phyloP scores from a whole-genome alignment of 2,113 vertebrate genomes.

The Aythya baeri region DNA sequence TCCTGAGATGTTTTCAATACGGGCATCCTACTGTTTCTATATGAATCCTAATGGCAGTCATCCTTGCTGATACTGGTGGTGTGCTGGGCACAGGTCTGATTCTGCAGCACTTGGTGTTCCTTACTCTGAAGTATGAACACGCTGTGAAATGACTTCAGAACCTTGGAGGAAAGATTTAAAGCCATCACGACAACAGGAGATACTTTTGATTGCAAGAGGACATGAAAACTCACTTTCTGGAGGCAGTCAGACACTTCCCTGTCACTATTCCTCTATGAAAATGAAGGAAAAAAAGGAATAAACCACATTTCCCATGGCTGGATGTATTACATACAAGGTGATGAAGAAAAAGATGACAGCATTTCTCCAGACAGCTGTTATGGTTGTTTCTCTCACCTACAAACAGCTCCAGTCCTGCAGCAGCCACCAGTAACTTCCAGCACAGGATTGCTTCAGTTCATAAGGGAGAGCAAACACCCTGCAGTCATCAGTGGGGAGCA shows the following conservation, averaged over 20 bases:
- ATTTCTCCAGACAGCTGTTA: neutral
- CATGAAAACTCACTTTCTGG: neutral
- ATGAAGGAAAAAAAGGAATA: neutral
- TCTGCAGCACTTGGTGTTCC: neutral
- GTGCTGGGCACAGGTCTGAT: neutral
- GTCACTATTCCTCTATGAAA: neutral
- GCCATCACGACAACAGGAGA: neutral
- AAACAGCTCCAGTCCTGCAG: neutral
- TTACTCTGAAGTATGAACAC: too few relatives aligned
- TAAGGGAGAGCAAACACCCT: neutral
- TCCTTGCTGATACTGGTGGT: accelerated
- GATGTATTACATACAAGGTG: neutral
- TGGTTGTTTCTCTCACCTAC: neutral
- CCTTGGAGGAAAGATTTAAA: neutral
- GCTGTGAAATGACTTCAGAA: neutral
- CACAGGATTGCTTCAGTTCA: neutral
- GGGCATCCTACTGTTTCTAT: too few relatives aligned
- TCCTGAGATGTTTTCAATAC: too few relatives aligned
- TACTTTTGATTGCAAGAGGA: neutral
- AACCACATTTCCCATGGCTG: neutral
- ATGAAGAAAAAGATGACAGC: neutral
- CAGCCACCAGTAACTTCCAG: neutral
- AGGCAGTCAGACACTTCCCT: neutral
- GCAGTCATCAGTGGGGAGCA: neutral
- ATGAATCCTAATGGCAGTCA: accelerated